Percentiles rank a stretch among this genome's conserved stretches.
Conservation (phyloP, 2,113 vertebrate genomes). For the Anarhynchus alexandrinus region DNA sequence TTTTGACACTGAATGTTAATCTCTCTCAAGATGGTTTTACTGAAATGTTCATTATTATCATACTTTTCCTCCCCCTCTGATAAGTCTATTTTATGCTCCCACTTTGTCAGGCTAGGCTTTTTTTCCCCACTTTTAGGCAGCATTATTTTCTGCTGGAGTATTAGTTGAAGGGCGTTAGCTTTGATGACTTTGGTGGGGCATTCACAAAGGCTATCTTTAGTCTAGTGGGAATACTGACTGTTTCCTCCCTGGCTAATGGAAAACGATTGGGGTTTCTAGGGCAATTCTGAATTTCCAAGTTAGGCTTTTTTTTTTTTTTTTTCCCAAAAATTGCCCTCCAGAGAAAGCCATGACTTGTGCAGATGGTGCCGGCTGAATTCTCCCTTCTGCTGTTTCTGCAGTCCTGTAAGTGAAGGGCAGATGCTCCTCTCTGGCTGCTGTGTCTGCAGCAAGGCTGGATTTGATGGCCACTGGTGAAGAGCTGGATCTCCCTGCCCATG, state of each 20-base stretch:
- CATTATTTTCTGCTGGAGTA: not conserved
- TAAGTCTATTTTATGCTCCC: not conserved
- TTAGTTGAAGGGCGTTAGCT: not conserved
- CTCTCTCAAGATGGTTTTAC: not conserved
- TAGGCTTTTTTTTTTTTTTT: not conserved
- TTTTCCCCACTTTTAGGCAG: not conserved
- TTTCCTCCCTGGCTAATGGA: not conserved
- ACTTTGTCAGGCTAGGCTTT: not conserved
- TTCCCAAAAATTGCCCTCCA: not conserved
- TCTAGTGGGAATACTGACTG: not conserved
- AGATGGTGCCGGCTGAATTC: not conserved
- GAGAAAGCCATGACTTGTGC: not conserved
- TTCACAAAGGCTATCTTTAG: not conserved
- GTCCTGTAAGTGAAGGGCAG: not conserved
- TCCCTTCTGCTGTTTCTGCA: not conserved
- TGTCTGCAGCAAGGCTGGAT: not conserved
- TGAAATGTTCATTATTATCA: not conserved
- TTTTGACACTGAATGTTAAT: not conserved
- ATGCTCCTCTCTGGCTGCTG: not conserved
- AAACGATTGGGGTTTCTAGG: constrained; percentile 2
- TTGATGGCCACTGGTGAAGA: not conserved
- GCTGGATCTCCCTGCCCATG: not conserved
- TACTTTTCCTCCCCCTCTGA: not conserved
- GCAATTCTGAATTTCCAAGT: not conserved
- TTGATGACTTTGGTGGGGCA: not conserved